Base-by-base conservation (phyloP, 2,888 invertebrate species). In the Ectobius pallidus region DNA sequence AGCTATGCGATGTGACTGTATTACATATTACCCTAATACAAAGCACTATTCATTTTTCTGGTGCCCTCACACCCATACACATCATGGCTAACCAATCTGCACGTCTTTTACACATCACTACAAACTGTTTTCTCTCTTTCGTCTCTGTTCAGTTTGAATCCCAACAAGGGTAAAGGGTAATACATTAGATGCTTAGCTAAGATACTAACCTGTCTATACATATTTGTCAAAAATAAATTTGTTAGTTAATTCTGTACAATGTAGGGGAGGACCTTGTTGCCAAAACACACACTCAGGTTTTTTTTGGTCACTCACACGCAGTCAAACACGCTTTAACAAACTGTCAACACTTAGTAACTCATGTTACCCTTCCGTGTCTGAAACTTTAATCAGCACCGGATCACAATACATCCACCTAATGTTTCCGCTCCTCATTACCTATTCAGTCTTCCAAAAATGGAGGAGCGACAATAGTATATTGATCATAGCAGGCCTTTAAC, bases 211-310 rank as follows among this genome's bases (percentile, higher is more conserved):
- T 72, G 71, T 70, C 74, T 76, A 76, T 74, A 73, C 73, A 75
- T 70, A 74, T 72, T 75, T 76, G 76, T 76, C 74, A 76, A 76
- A 76, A 76, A 76, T 76, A 76, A 76, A 76, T 76, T 74, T 76
- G 74, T 73, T 74, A 68, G 65, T 71, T 71, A 71, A 73, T 73
- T 73, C 76, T 76, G 74, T 76, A 76, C 74, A 76, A 70, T 72
- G 70, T 72, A 71, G 72, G 70, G 67, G 71, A 63, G 73, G 71
- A 49, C 25, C n/a, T 20, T 27, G 52, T 65, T 67, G 58, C 65
- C 46, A 70, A 74, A 42, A 73, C 65, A 69, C 39, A 46, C 49
- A 69, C n/a, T n/a, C n/a, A n/a, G n/a, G n/a, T 20, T 39, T 30
- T 58, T n/a, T 58, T 34, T 46, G 69, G 49, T 62, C 63, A 63